These are phyloP conservation scores for Drosophila paramelanica DNA, from an alignment of 2,888 invertebrate species.

Conservation along the genomic window DNA sequence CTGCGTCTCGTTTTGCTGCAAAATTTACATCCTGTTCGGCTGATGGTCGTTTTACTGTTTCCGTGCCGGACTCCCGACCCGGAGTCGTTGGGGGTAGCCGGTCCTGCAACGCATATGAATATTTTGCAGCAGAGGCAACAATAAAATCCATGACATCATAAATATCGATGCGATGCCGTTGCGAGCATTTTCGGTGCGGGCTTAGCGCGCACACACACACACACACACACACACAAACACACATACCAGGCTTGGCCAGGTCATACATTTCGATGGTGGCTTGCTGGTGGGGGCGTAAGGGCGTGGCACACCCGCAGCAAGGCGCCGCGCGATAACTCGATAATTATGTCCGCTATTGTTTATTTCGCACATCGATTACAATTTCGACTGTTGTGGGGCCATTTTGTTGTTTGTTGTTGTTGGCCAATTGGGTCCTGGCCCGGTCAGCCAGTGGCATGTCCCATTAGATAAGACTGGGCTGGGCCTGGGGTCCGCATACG, in stretches of 20 bases:
- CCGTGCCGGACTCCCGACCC: constrained; percentile 55
- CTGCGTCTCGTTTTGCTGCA: constrained; percentile 77
- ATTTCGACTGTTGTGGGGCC: constrained; percentile 73
- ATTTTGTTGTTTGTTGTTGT: constrained; percentile 55
- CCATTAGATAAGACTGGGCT: constrained; percentile 22
- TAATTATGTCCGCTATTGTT: constrained; percentile 85
- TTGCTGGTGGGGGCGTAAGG: constrained; percentile 14
- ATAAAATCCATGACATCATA: constrained; percentile 84
- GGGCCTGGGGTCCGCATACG: constrained; percentile 46
- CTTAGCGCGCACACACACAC: constrained; percentile 58
- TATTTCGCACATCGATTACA: constrained; percentile 85
- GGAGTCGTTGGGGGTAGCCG: constrained; percentile 24
- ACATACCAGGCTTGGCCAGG: constrained; percentile 29
- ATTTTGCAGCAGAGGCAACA: constrained; percentile 82
- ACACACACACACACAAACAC: neutral
- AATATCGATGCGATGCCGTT: constrained; percentile 82
- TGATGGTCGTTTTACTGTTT: constrained; percentile 83
- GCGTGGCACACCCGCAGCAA: constrained; percentile 68
- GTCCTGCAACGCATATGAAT: constrained; percentile 73
- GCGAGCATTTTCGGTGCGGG: constrained; percentile 82
- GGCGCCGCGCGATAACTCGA: constrained; percentile 85
- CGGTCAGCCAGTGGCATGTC: constrained; percentile 28
- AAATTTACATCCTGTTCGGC: constrained; percentile 82
- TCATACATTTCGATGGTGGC: constrained; percentile 54
- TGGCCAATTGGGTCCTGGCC: constrained; percentile 32